Conservation (phyloP, 1,140 invertebrate genomes). For the Homalodisca vitripennis region DNA sequence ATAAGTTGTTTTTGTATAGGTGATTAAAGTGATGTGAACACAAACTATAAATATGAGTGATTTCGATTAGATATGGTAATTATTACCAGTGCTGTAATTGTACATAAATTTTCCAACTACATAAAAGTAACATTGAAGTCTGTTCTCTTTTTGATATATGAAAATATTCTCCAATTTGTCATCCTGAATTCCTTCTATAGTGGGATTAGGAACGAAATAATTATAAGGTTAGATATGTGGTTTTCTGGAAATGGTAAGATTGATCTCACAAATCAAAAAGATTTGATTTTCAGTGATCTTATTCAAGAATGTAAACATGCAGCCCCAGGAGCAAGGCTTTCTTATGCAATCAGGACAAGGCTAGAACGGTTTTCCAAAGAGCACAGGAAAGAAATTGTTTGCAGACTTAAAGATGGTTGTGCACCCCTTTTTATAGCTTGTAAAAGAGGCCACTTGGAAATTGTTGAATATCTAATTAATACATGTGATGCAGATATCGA, state of each 20-base stretch:
- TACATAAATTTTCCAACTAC: conserved; percentile 17
- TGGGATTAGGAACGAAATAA: conserved; percentile 8
- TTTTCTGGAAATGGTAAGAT: conserved; percentile 30
- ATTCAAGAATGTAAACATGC: conserved; percentile 66
- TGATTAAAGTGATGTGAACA: too few relatives aligned
- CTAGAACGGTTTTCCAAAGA: conserved; percentile 60
- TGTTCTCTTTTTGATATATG: neutral
- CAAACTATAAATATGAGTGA: neutral
- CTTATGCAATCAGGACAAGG: conserved; percentile 59
- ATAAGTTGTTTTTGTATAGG: too few relatives aligned
- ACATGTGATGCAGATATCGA: conserved; percentile 82
- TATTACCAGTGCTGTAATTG: conserved; percentile 11
- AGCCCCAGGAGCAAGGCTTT: conserved; percentile 66
- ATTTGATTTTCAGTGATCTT: conserved; percentile 63
- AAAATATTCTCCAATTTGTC: neutral
- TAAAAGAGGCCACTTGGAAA: conserved; percentile 79
- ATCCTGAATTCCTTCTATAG: conserved; percentile 15
- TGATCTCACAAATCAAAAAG: conserved; percentile 53
- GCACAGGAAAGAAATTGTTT: conserved; percentile 62
- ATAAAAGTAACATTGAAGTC: conserved; percentile 13
- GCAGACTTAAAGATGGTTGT: conserved; percentile 69
- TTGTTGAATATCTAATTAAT: conserved; percentile 84
- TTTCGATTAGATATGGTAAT: conserved; percentile 9
- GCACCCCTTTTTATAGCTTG: conserved; percentile 85
- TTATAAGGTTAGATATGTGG: conserved; percentile 22